Evolutionary conservation across 2,113 vertebrate genomes (phyloP).

Genomic region (Choloepus hoffmanni): DNA sequence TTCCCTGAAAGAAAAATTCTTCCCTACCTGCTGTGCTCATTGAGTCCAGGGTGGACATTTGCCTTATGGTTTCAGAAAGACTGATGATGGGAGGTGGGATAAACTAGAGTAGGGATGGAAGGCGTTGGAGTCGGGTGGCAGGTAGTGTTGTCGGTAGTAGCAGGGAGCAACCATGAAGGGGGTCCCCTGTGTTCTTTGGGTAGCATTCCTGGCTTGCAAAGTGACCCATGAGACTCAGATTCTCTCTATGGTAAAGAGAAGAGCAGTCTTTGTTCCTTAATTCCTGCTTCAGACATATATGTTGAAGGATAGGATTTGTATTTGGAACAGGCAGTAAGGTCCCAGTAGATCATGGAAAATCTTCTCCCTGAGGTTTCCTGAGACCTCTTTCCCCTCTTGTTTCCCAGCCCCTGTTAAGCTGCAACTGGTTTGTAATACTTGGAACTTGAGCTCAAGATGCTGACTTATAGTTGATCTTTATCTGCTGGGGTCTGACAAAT

Average conservation of each 20-base stretch:
- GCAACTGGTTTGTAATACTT: not conserved
- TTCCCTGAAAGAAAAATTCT: conserved; percentile 45
- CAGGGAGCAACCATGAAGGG: not conserved
- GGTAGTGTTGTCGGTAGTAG: not conserved
- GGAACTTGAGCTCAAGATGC: not conserved
- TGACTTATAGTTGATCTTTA: not conserved
- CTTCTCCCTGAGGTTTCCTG: not conserved
- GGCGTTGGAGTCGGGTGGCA: too few species aligned
- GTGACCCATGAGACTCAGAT: not conserved
- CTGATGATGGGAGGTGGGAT: not conserved
- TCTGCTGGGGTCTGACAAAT: not conserved
- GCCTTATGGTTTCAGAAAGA: not conserved
- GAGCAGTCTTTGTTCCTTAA: not conserved
- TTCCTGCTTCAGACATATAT: not conserved
- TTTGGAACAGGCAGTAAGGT: not conserved
- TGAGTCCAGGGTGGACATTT: not conserved
- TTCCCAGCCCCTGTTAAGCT: not conserved
- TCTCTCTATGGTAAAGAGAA: not conserved
- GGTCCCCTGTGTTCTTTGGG: fast-evolving
- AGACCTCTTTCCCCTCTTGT: not conserved
- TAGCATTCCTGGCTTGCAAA: not conserved
- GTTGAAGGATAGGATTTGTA: not conserved
- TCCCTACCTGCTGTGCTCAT: not conserved
- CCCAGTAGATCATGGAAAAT: not conserved
- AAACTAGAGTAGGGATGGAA: not conserved